phyloP scores from a whole-genome alignment of 2,797 vertebrate species.

The Gephyroberyx darwinii region DNA sequence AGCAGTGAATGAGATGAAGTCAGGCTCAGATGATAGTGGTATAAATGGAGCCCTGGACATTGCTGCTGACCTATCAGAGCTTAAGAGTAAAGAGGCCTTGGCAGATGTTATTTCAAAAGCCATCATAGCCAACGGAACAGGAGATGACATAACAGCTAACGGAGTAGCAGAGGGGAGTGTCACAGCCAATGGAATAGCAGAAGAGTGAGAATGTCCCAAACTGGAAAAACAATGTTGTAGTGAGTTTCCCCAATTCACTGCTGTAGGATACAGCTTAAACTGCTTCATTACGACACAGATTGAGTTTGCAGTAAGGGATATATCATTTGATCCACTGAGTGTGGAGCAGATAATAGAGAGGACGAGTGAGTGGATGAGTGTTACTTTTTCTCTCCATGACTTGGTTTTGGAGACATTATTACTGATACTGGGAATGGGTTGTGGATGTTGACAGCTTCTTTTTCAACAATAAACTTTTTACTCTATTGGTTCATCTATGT shows the following conservation, averaged over 20 bases:
- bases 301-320: neutral
- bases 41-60: slow-evolving; percentile 37
- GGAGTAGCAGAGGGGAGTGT: slow-evolving; percentile 29
- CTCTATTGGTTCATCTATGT: slow-evolving; percentile 24
- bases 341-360: slow-evolving; percentile 29
- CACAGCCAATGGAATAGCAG: slow-evolving; percentile 42
- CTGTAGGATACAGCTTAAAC: slow-evolving; percentile 52
- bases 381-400: slow-evolving; percentile 4
- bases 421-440: slow-evolving; percentile 51
- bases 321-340: slow-evolving; percentile 25
- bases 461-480: slow-evolving; percentile 71
- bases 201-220: slow-evolving; percentile 52
- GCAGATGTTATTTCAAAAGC: slow-evolving; percentile 69
- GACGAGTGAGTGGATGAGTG: slow-evolving; percentile 19
- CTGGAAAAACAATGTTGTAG: slow-evolving; percentile 27
- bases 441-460: slow-evolving; percentile 21
- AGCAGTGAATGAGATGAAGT: slow-evolving; percentile 27
- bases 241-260: slow-evolving; percentile 45
- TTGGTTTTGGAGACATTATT: slow-evolving; percentile 43
- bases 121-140: slow-evolving; percentile 28
- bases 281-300: slow-evolving; percentile 8
- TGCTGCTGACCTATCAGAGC: slow-evolving; percentile 33
- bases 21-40: slow-evolving; percentile 33
- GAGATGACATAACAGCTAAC: slow-evolving; percentile 35
- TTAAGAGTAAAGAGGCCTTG: slow-evolving; percentile 65